phyloP scores from a whole-genome alignment of 2,797 vertebrate species.

The Psittacula derbiana region DNA sequence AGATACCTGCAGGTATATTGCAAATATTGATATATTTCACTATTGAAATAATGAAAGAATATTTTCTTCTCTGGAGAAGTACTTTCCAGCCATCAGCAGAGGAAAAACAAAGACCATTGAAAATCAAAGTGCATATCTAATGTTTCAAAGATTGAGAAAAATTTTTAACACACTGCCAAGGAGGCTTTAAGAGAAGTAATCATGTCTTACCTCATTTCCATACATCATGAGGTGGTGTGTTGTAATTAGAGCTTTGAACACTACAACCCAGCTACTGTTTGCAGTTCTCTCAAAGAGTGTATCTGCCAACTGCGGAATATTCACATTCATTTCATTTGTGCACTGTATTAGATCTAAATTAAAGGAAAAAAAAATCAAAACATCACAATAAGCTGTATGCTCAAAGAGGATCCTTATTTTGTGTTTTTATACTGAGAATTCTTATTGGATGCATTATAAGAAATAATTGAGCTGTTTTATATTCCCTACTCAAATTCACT shows the following conservation, averaged over 20 bases:
- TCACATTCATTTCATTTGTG: slow-evolving; percentile 95
- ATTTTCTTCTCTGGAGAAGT: neutral
- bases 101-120: neutral
- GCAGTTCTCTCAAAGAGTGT: slow-evolving; percentile 87
- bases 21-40: neutral
- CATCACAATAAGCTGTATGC: neutral
- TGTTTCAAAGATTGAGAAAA: neutral
- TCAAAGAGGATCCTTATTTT: neutral
- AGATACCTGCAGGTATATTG: neutral
- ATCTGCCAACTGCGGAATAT: slow-evolving; percentile 89
- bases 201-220: slow-evolving; percentile 87
- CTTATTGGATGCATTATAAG: neutral
- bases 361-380: slow-evolving; percentile 17
- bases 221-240: slow-evolving; percentile 96
- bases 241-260: slow-evolving; percentile 95
- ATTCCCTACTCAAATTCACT: neutral
- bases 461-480: neutral
- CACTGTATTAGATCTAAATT: slow-evolving; percentile 89
- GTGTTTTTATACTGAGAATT: neutral
- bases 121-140: neutral
- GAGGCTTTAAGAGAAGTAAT: neutral
- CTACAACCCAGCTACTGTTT: slow-evolving; percentile 94
- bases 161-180: neutral
- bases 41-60: neutral
- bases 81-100: neutral